These are phyloP conservation scores for Ctenomys sociabilis DNA, from an alignment of 2,113 vertebrate genomes.

Conservation along the genomic window DNA sequence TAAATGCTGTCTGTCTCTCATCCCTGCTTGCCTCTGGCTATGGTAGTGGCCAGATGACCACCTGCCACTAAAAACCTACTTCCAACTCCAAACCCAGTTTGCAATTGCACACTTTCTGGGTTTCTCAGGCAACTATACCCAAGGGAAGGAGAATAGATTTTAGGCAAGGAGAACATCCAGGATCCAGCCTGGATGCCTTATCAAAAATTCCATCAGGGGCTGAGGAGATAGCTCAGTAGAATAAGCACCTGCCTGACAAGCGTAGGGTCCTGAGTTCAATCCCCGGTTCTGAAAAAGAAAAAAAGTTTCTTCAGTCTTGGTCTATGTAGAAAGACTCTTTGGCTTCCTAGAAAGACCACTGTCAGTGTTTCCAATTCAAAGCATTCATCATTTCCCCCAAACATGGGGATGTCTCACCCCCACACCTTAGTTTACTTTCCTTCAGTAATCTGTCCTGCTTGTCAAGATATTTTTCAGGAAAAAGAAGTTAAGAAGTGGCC, in stretches of 20 bases:
- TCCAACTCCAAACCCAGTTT: neutral
- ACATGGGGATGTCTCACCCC: neutral
- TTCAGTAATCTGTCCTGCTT: neutral
- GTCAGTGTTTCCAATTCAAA: neutral
- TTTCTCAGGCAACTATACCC: neutral
- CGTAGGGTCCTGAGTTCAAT: too few relatives aligned
- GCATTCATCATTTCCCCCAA: neutral
- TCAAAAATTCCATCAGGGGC: neutral
- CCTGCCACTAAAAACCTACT: neutral
- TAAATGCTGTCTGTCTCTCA: neutral
- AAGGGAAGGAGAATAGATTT: neutral
- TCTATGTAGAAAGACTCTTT: neutral
- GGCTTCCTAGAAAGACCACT: neutral
- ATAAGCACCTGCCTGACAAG: too few relatives aligned
- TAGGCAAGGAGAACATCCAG: neutral
- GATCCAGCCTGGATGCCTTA: accelerated
- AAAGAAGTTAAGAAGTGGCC: constrained; percentile 1
- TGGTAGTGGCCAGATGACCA: neutral
- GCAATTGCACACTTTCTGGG: neutral
- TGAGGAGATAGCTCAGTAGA: too few relatives aligned
- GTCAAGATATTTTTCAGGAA: neutral
- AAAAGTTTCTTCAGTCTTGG: neutral
- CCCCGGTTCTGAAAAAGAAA: neutral
- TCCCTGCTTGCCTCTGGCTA: neutral
- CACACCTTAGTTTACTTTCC: neutral